A percentile compares a stretch with the other conserved stretches of the same genome.
These are phyloP conservation scores for Lophius piscatorius DNA, from an alignment of 2,113 vertebrate species.

Conservation along the genomic window DNA sequence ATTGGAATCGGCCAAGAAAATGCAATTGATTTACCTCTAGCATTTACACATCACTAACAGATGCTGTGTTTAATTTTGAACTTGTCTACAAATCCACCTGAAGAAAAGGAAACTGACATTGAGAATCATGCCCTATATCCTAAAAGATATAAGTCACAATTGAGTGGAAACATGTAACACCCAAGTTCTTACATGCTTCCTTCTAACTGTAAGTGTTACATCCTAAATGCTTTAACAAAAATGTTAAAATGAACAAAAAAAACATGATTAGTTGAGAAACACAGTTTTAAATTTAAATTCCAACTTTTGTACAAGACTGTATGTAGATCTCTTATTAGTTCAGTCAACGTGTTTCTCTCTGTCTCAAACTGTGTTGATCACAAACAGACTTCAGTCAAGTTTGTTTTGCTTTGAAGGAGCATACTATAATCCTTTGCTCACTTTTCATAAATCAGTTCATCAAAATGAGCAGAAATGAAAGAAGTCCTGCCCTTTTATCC, in stretches of 20 bases:
- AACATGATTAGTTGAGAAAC: constrained; percentile 1
- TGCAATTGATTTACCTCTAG: no score
- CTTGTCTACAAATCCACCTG: no score
- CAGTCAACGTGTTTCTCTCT: no score
- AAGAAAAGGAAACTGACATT: background rate
- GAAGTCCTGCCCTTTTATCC: constrained; percentile 51
- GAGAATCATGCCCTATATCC: background rate
- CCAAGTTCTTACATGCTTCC: background rate
- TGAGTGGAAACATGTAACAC: background rate
- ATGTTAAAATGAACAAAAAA: background rate
- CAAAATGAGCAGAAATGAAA: no score
- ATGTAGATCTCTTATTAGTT: no score
- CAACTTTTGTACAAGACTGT: no score
- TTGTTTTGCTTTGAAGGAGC: background rate
- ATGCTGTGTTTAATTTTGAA: no score
- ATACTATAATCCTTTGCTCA: background rate
- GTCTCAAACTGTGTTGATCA: background rate
- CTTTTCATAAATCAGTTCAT: no score
- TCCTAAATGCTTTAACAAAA: background rate
- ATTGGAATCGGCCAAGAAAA: no score
- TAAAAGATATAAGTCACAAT: background rate
- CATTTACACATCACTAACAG: no score
- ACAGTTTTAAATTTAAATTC: background rate
- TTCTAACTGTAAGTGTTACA: background rate
- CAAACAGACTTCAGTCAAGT: background rate